phyloP scores from a whole-genome alignment of 2,888 invertebrate species.

The Drosophila stalkeri region DNA sequence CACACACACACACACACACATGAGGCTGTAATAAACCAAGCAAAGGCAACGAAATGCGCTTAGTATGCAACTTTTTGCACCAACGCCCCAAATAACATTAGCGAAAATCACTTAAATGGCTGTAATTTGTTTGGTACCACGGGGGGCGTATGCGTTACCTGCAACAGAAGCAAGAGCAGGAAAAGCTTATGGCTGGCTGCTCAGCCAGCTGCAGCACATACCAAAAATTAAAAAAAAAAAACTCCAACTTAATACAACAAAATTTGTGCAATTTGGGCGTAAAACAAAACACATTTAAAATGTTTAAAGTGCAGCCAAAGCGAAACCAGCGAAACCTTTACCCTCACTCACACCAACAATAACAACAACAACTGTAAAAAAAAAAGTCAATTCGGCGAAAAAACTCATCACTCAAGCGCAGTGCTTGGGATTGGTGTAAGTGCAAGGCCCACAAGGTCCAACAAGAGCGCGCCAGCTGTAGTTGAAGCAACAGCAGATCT shows the following conservation, averaged over 20 bases:
- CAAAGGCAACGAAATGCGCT: conserved; percentile 34
- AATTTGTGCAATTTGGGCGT: conserved; percentile 53
- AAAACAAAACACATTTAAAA: conserved; percentile 50
- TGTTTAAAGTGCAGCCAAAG: conserved; percentile 52
- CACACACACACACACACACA: conserved; percentile 8
- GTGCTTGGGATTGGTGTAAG: conserved; percentile 21
- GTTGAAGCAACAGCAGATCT: conserved; percentile 43
- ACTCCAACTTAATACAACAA: conserved; percentile 36
- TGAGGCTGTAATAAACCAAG: conserved; percentile 9
- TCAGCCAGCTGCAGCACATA: conserved; percentile 7
- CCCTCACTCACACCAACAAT: neutral
- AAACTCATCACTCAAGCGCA: conserved; percentile 74
- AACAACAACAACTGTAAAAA: neutral
- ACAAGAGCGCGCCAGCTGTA: conserved; percentile 10
- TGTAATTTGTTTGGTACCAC: conserved; percentile 55
- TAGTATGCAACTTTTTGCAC: conserved; percentile 53
- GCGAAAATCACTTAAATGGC: conserved; percentile 58
- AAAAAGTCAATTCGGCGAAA: conserved; percentile 52
- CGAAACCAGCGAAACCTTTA: conserved; percentile 10
- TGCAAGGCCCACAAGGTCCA: conserved; percentile 26
- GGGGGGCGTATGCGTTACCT: conserved; percentile 58
- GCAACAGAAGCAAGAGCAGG: neutral
- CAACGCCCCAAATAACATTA: conserved; percentile 53
- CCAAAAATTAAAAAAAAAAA: neutral
- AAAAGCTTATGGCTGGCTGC: conserved; percentile 17